Evolutionary conservation across 53 echinoderm and acorn worm genomes (phyloP).

Genomic region (Antedon mediterranea): DNA sequence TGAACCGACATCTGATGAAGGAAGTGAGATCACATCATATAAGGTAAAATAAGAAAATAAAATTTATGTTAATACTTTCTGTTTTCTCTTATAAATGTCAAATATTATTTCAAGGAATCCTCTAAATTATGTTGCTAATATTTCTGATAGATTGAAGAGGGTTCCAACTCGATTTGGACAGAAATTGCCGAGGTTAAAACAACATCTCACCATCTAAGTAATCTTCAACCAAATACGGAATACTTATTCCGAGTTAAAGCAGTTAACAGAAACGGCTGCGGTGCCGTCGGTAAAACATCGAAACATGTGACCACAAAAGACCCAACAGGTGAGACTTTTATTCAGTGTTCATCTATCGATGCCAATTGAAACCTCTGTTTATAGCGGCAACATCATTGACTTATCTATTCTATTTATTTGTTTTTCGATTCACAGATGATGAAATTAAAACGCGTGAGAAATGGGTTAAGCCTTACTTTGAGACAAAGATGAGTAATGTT

Average conservation of each 20-base stretch:
- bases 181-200: not conserved
- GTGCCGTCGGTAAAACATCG: not conserved
- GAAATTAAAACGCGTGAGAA: not conserved
- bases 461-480: slow-evolving; percentile 22
- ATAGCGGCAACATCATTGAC: no score
- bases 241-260: not conserved
- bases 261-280: not conserved
- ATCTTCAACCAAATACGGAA: not conserved
- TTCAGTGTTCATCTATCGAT: no score
- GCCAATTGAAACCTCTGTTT: no score
- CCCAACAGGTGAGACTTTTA: not conserved
- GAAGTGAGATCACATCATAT: slow-evolving; percentile 69
- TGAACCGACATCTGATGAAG: slow-evolving; percentile 61
- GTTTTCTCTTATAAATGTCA: no score
- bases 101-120: no score
- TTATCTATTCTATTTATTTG: not conserved
- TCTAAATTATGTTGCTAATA: no score
- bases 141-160: no score
- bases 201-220: not conserved
- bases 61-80: no score
- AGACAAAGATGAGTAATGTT: slow-evolving; percentile 20
- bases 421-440: not conserved
- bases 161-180: not conserved
- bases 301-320: not conserved
- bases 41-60: no score